Evolutionary conservation across 2,888 invertebrate species (phyloP).

Genomic region (Ochropleura plecta): DNA sequence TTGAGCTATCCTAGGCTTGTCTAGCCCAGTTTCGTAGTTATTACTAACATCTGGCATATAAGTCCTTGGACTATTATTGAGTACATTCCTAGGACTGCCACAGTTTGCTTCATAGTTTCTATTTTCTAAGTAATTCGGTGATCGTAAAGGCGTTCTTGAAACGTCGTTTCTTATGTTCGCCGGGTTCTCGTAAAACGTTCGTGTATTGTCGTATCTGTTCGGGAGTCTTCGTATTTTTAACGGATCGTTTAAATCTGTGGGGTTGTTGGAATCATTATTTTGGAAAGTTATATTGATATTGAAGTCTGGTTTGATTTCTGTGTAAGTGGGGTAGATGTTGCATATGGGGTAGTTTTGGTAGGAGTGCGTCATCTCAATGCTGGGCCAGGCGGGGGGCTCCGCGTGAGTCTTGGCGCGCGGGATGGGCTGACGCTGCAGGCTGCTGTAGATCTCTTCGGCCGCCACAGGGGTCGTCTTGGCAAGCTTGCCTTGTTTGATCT

Average conservation of each 20-base stretch:
- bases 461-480: constrained; percentile 89
- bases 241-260: constrained; percentile 69
- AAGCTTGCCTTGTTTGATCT: constrained; percentile 95
- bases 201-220: constrained; percentile 77
- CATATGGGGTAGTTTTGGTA: constrained; percentile 88
- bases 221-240: constrained; percentile 75
- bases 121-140: constrained; percentile 81
- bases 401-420: constrained; percentile 93
- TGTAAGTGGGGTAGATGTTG: constrained; percentile 85
- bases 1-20: constrained; percentile 74
- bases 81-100: constrained; percentile 82
- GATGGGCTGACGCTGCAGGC: constrained; percentile 91
- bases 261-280: constrained; percentile 67
- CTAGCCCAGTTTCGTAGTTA: constrained; percentile 77
- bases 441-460: constrained; percentile 90
- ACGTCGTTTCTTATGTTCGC: constrained; percentile 76
- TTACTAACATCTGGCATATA: constrained; percentile 78
- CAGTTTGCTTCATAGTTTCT: constrained; percentile 82
- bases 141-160: constrained; percentile 76
- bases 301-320: constrained; percentile 85
- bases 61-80: constrained; percentile 82
- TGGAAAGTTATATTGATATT: constrained; percentile 76
- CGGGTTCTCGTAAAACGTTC: constrained; percentile 86
- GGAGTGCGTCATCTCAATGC: constrained; percentile 85
- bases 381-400: constrained; percentile 89